Percentiles rank a stretch among this genome's conserved stretches.
Conservation (phyloP, 2,888 invertebrate species). For the Euphydryas editha region DNA sequence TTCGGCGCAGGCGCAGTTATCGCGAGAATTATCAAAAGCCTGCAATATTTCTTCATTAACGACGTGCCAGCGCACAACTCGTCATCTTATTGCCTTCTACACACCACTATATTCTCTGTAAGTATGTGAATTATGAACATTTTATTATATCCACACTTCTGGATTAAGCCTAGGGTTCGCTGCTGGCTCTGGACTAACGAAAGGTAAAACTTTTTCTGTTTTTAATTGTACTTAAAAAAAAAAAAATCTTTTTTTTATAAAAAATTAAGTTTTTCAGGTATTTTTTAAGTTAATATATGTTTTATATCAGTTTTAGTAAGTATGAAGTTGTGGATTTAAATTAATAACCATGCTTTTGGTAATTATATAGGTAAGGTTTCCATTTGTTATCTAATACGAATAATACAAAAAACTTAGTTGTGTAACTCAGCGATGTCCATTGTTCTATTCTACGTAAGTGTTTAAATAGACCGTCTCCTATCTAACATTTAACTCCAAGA, state of each 20-base stretch:
- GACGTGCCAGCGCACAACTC: constrained; percentile 61
- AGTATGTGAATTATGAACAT: constrained; percentile 46
- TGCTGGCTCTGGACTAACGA: constrained; percentile 9
- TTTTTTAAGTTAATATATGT: too few species aligned
- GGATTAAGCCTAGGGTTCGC: constrained; percentile 27
- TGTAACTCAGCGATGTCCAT: constrained; percentile 11
- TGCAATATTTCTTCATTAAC: constrained; percentile 82
- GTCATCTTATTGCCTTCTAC: constrained; percentile 59
- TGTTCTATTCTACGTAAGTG: constrained; percentile 30
- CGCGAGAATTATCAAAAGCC: constrained; percentile 69
- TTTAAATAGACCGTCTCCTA: constrained; percentile 35
- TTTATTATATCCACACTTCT: constrained; percentile 43
- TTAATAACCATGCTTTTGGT: too few species aligned
- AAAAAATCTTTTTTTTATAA: not conserved
- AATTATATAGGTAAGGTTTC: too few species aligned
- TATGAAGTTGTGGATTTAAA: too few species aligned
- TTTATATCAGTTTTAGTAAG: not conserved
- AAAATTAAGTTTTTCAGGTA: not conserved
- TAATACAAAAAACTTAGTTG: not conserved
- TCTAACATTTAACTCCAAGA: constrained; percentile 32
- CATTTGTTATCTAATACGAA: too few species aligned
- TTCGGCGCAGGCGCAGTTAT: constrained; percentile 59
- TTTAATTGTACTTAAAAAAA: not conserved
- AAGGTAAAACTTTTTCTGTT: not conserved
- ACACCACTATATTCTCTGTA: constrained; percentile 47